Conservation (phyloP, 2,797 vertebrate species). For the Mico argentatus region DNA sequence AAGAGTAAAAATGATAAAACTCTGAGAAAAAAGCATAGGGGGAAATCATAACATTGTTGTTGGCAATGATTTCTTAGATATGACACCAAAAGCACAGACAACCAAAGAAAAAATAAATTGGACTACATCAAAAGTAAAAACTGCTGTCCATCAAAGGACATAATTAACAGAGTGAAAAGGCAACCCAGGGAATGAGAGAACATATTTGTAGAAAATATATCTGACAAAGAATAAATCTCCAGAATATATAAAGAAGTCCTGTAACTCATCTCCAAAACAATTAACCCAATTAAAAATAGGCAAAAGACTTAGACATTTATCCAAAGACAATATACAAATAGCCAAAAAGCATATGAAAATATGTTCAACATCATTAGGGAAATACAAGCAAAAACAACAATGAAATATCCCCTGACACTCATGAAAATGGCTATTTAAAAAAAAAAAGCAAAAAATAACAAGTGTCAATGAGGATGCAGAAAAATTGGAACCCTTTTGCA, state of each 20-base stretch:
- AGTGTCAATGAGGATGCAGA: not conserved
- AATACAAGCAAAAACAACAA: conserved; percentile 6
- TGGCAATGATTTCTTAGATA: not conserved
- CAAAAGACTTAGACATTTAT: not conserved
- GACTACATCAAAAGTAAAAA: not conserved
- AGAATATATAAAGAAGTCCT: not conserved
- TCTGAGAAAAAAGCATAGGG: not conserved
- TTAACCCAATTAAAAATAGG: not conserved
- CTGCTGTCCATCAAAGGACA: not conserved
- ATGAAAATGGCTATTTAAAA: not conserved
- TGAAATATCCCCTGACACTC: not conserved
- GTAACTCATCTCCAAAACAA: not conserved
- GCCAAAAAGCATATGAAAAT: not conserved
- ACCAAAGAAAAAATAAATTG: not conserved
- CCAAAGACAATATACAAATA: not conserved
- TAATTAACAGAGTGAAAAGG: not conserved
- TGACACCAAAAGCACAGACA: not conserved
- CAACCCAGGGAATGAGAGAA: not conserved
- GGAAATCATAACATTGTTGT: not conserved
- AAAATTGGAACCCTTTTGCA: not conserved
- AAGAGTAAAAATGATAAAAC: not conserved
- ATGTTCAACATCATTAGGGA: not conserved
- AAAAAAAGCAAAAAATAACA: not conserved
- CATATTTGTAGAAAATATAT: not conserved
- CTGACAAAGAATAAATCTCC: not conserved